A percentile compares a stretch with the other conserved stretches of the same genome.
Evolutionary conservation across 2,113 vertebrate species (phyloP).

Genomic region (Macroglossus sobrinus): DNA sequence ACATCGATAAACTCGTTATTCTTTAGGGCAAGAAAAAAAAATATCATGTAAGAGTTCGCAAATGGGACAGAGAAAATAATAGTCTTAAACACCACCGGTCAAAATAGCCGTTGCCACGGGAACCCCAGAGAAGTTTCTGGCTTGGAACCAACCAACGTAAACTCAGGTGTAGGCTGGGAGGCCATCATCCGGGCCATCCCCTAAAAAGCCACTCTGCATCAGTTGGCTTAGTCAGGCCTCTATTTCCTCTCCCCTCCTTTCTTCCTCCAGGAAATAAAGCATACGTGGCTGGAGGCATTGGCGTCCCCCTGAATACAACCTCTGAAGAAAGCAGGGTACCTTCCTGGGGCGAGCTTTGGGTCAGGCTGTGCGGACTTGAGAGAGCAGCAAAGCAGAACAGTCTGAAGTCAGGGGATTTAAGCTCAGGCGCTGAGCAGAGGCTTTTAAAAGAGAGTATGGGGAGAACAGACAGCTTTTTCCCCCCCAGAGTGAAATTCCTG

Average conservation of each 20-base stretch:
- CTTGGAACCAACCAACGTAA: not conserved
- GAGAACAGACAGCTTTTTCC: not conserved
- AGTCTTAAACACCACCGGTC: slow-evolving; percentile 16
- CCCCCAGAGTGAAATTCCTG: not conserved
- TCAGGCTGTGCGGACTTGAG: not conserved
- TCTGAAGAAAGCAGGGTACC: not conserved
- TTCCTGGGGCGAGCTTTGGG: not conserved
- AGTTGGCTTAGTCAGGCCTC: not conserved
- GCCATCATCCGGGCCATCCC: not conserved
- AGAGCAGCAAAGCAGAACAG: not conserved
- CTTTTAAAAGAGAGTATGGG: no score
- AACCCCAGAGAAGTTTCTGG: not conserved
- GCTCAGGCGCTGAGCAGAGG: not conserved
- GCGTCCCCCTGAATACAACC: not conserved
- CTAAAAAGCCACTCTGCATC: not conserved
- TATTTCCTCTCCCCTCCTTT: no score
- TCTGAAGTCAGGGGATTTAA: not conserved
- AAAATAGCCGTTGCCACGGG: slow-evolving; percentile 32
- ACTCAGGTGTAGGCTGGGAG: not conserved
- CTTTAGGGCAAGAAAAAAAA: not conserved
- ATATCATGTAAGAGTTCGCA: not conserved
- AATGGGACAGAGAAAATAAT: not conserved
- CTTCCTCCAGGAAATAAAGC: not conserved
- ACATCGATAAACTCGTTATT: not conserved
- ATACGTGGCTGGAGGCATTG: not conserved